Base-by-base conservation (phyloP, 2,888 invertebrate species). In the Camponotus fellah region DNA sequence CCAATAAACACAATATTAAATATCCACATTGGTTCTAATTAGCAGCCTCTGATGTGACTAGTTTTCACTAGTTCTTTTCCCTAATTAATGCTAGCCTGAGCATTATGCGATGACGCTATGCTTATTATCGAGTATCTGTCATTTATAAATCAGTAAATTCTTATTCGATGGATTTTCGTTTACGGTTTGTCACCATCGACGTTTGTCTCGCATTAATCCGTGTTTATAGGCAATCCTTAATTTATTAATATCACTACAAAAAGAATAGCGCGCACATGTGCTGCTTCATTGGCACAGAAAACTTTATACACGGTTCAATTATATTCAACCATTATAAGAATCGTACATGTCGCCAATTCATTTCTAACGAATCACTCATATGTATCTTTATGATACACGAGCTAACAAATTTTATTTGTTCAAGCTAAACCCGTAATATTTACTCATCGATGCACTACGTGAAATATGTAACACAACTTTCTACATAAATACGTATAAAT, bases 11-110 rank as follows among this genome's bases (percentile, higher is more conserved):
- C 87, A 89, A 90, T 90, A 91, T 90, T 91, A 92, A 88, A 90
- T 92, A 91, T 89, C 88, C 80, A 92, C 84, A 90, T 91, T 89
- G 89, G 92, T 83, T 93, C 92, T 94, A 93, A 92, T 92, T 94
- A 94, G 93, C 93, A 94, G 93, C 93, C 93, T 94, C 92, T 90
- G 89, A 89, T 92, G 49, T 49, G 93, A 94, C 93, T 94, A 93
- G 93, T 92, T 89, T 86, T 92, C 92, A 92, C 93, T 93, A 93
- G 93, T 92, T 77, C 14, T 43, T 26, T 74, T 69, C 60, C 75
- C 86, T 93, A 94, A 93, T 92, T 91, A 93, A 91, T 93, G 92
- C 92, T 93, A 94, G 92, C 91, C 92, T 92, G 94, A 94, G 93
- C 93, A 91, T 93, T 92, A 92, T 91, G 92, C 92, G 88, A 82